Evolutionary conservation across 2,888 invertebrate species (phyloP), one percentile per base, ranked within the genome.

Genomic region (Noctua fimbriata): DNA sequence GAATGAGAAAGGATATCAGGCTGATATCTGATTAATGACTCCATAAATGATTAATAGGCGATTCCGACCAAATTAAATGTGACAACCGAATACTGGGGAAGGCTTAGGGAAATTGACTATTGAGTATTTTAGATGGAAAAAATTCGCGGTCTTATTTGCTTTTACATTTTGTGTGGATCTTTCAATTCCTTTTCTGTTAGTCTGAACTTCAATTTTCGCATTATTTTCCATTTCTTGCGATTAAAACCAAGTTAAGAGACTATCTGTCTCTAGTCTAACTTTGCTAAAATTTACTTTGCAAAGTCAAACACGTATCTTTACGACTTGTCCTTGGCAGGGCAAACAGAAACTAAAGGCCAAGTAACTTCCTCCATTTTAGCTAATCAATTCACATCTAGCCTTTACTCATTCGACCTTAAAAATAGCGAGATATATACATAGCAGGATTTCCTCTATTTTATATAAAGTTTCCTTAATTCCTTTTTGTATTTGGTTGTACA

Each of bases 21-120:
- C 89, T 92, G 91, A 92, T 92, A 92, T 91, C 94, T 94, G 94
- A 94, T 94, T 93, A 94, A 94, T 94, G 92, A 91, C 88, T 90
- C 88, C 76, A 91, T 94, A 93, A 93, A 94, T 93, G 94, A 94
- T 93, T 92, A 92, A 93, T 93, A 92, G 91, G 87, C 87, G 89
- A 90, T 91, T 93, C 92, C 91, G 67, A 79, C 79, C 82, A 89
- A 89, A 89, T 90, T 89, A 90, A 90, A 90, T 87, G 89, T 85
- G 89, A 89, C 90, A 85, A 65, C 78, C 67, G 78, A 83, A 85
- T 89, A 82, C 85, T 85, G 77, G 73, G 78, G 81, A 82, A 84
- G 79, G 90, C 82, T 89, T 81, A 78, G 69, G 79, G 52, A 79
- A 88, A 89, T 86, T 79, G 78, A 75, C 76, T 76, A 83, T 84